Percentiles rank a stretch among this genome's conserved stretches.
Evolutionary conservation across 1,140 invertebrate genomes (phyloP).

Genomic region (Drosophila watanabei): DNA sequence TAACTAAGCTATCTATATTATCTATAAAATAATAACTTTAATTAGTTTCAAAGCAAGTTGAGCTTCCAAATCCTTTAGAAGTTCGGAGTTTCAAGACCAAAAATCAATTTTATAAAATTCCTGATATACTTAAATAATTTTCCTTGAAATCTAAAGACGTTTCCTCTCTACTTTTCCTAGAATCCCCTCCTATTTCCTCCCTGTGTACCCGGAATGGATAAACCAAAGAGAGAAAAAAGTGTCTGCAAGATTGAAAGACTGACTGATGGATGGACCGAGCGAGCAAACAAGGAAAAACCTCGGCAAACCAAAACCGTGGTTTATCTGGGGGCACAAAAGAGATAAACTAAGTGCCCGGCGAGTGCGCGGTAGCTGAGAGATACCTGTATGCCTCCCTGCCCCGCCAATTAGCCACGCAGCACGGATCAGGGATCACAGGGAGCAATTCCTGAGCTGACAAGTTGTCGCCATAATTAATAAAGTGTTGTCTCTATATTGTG

Average conservation of each 20-base stretch:
- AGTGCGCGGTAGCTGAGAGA: constrained; percentile 55
- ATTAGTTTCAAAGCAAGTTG: neutral
- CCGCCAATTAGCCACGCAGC: constrained; percentile 31
- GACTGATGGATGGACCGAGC: constrained; percentile 56
- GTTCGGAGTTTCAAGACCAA: neutral
- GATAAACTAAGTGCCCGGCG: constrained; percentile 43
- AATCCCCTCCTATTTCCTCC: neutral
- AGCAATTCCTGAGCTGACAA: constrained; percentile 48
- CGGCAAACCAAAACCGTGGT: constrained; percentile 54
- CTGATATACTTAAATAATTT: neutral
- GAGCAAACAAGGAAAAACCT: constrained; percentile 57
- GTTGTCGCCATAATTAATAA: constrained; percentile 51
- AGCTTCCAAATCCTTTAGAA: neutral
- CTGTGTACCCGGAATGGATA: constrained; percentile 40
- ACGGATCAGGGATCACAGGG: constrained; percentile 6
- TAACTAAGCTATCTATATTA: too few relatives aligned
- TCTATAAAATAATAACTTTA: too few relatives aligned
- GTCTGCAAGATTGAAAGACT: constrained; percentile 70
- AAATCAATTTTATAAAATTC: neutral
- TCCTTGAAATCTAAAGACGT: too few relatives aligned
- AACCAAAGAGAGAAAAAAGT: constrained; percentile 55
- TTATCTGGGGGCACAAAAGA: constrained; percentile 66
- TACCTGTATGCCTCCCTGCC: neutral
- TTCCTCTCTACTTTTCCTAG: neutral
- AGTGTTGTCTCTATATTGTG: constrained; percentile 37